A percentile compares a stretch with the other conserved stretches of the same genome.
Evolutionary conservation across 2,797 vertebrate species (phyloP).

Genomic region (Natrix natrix): DNA sequence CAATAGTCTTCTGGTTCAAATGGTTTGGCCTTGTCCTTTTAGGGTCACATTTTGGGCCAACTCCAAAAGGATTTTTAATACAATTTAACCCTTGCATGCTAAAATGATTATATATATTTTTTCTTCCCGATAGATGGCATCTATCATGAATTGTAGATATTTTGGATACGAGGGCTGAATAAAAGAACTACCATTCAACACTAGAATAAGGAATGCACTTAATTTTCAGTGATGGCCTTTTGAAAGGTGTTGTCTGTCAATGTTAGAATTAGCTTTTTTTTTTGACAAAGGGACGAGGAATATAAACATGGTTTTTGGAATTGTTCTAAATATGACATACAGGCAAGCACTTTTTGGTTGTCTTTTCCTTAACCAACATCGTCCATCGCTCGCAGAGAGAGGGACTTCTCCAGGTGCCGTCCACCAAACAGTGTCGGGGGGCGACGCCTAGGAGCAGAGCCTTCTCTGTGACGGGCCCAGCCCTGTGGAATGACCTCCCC

Average conservation of each 20-base stretch:
- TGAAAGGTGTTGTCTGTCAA: not conserved
- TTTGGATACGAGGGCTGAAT: not conserved
- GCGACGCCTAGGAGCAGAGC: too few species aligned
- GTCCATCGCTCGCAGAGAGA: too few species aligned
- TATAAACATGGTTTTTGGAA: not conserved
- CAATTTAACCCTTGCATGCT: not conserved
- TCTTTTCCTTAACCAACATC: not conserved
- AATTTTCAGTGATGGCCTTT: not conserved
- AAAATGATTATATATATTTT: not conserved
- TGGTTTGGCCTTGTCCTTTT: not conserved
- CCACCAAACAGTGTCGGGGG: too few species aligned
- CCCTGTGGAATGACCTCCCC: too few species aligned
- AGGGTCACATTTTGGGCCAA: too few species aligned
- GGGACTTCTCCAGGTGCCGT: too few species aligned
- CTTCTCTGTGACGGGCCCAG: too few species aligned
- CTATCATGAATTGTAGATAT: not conserved
- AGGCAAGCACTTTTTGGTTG: not conserved
- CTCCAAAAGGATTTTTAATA: too few species aligned
- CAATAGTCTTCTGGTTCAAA: not conserved
- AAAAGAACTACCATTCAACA: not conserved
- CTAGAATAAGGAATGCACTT: not conserved
- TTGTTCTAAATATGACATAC: not conserved
- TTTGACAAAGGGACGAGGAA: not conserved
- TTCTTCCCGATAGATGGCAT: not conserved
- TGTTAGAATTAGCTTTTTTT: not conserved